Evolutionary conservation across 2,797 vertebrate genomes (phyloP).

Genomic region (Lithobates pipiens): DNA sequence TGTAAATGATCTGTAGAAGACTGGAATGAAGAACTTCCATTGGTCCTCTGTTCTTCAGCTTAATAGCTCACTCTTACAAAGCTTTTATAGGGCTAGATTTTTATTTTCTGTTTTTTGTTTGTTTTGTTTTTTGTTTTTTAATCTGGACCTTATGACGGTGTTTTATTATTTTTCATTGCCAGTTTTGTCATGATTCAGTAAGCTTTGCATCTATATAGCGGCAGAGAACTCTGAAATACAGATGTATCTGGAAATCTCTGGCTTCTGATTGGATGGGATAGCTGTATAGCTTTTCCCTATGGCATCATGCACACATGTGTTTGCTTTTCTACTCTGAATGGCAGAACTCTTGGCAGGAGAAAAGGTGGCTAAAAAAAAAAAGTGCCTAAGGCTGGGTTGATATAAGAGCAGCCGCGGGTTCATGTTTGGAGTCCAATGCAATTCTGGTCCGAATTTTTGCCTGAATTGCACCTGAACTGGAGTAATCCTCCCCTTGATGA

Average conservation of each 20-base stretch:
- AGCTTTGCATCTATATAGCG: not conserved
- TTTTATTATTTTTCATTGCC: not conserved
- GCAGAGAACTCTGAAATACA: not conserved
- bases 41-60: not conserved
- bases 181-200: not conserved
- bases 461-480: too few species aligned
- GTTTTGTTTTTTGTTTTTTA: not conserved
- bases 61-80: not conserved
- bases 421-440: too few species aligned
- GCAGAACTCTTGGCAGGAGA: too few species aligned
- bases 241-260: not conserved
- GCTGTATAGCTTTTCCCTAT: not conserved
- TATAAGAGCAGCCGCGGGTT: too few species aligned
- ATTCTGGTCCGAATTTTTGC: too few species aligned
- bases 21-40: not conserved
- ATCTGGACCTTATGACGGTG: not conserved
- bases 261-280: not conserved
- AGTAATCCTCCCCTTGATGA: too few species aligned
- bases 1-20: constrained; percentile 22
- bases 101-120: not conserved
- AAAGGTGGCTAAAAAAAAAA: too few species aligned
- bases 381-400: too few species aligned
- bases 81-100: not conserved
- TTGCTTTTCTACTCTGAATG: too few species aligned
- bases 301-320: too few species aligned